A percentile compares a stretch with the other conserved stretches of the same genome.
phyloP scores from a whole-genome alignment of 2,888 invertebrate genomes.

The Agrochola lychnidis region DNA sequence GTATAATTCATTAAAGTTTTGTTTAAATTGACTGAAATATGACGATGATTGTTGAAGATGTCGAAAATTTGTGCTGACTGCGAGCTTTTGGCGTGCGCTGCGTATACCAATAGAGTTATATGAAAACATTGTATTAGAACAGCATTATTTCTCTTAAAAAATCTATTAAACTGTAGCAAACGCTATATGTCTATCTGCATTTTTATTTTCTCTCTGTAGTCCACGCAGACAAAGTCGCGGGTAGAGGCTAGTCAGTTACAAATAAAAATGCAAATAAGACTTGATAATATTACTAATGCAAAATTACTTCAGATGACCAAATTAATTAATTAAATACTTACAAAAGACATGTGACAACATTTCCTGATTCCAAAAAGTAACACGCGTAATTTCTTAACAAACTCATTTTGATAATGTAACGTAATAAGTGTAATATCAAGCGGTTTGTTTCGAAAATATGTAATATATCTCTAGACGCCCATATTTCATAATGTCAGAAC shows the following conservation, averaged over 20 bases:
- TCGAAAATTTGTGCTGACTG: no score
- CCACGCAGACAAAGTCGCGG: no score
- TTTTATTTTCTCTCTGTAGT: no score
- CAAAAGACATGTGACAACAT: background rate
- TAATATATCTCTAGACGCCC: background rate
- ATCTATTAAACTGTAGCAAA: no score
- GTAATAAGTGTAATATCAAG: constrained; percentile 7
- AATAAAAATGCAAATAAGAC: background rate
- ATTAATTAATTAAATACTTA: background rate
- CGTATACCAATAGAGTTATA: no score
- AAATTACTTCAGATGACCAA: background rate
- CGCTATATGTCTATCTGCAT: no score
- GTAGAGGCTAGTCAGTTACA: background rate
- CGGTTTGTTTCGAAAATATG: constrained; percentile 43
- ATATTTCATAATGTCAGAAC: constrained; percentile 33
- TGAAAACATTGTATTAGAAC: no score
- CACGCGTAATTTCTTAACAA: background rate
- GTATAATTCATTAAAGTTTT: no score
- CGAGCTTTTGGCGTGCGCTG: no score
- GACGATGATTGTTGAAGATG: no score
- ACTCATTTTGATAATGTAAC: background rate
- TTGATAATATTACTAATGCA: background rate
- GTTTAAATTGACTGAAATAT: no score
- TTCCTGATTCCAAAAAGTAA: background rate
- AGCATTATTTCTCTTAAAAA: no score